A percentile compares a stretch with the other conserved stretches of the same genome.
Evolutionary conservation across 2,888 invertebrate species (phyloP).

Genomic region (Tenthredo notha): DNA sequence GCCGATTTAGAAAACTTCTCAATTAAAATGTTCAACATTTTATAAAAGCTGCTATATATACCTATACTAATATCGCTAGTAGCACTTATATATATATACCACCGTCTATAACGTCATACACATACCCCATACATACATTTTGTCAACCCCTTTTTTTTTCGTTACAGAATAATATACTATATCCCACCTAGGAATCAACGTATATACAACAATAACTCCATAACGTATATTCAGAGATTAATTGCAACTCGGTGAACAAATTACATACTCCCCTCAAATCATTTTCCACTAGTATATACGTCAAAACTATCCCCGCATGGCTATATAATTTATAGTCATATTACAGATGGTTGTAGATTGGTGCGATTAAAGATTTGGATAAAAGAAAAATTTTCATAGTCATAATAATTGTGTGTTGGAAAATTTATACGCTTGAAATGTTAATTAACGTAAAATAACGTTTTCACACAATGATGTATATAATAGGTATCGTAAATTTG

Average conservation of each 20-base stretch:
- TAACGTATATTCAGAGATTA: conserved; percentile 9
- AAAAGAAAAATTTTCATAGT: background rate
- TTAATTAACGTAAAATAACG: background rate
- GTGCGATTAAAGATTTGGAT: background rate
- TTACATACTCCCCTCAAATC: background rate
- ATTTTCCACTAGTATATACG: background rate
- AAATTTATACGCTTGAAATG: too few relatives aligned
- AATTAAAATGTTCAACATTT: conserved; percentile 50
- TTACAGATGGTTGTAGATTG: background rate
- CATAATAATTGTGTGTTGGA: background rate
- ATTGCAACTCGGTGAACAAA: conserved; percentile 20
- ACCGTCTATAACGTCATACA: background rate
- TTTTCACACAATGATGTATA: background rate
- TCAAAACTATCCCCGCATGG: background rate
- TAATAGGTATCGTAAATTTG: conserved; percentile 22
- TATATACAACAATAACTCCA: background rate
- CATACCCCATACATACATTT: background rate
- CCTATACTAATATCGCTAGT: background rate
- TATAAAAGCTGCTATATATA: conserved; percentile 30
- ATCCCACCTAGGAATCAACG: background rate
- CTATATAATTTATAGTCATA: too few relatives aligned
- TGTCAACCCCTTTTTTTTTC: background rate
- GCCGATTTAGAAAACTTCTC: conserved; percentile 49
- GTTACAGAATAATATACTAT: conserved; percentile 8
- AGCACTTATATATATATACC: background rate